These are phyloP conservation scores for Osmoderma eremita DNA, from an alignment of 2,888 invertebrate species.

Conservation along the genomic window DNA sequence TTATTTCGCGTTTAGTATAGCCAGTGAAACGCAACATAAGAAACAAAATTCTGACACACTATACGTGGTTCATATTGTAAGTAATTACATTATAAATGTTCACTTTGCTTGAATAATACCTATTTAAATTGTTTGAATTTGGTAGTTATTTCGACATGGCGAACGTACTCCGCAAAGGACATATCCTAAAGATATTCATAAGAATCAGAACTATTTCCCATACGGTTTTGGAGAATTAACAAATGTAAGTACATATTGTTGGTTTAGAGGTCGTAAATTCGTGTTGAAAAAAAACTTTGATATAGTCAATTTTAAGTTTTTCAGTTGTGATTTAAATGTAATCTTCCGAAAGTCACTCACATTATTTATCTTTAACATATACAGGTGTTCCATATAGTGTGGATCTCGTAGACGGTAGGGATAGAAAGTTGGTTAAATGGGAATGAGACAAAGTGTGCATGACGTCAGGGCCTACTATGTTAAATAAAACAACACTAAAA, in stretches of 20 bases:
- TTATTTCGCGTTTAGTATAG: too few species aligned
- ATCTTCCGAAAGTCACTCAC: too few species aligned
- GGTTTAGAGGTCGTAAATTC: too few species aligned
- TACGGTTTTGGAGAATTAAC: constrained; percentile 80
- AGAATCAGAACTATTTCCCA: constrained; percentile 70
- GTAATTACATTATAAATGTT: neutral
- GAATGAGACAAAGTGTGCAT: too few species aligned
- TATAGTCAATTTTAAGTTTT: too few species aligned
- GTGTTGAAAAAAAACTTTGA: neutral
- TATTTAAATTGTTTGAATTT: neutral
- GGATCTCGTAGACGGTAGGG: too few species aligned
- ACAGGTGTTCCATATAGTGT: too few species aligned
- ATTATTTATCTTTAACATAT: too few species aligned
- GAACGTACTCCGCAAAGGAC: constrained; percentile 72
- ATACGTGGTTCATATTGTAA: constrained; percentile 25
- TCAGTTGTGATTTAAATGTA: too few species aligned
- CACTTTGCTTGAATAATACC: neutral
- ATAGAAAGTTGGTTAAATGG: too few species aligned
- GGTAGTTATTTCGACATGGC: constrained; percentile 77
- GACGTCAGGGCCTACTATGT: too few species aligned
- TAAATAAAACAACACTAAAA: too few species aligned
- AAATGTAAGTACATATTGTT: constrained; percentile 68
- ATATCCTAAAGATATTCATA: constrained; percentile 74
- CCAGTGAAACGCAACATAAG: neutral
- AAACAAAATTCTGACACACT: neutral